Evolutionary conservation across 1,140 invertebrate genomes (phyloP), one percentile per base, ranked within the genome.

Genomic region (Solen grandis): DNA sequence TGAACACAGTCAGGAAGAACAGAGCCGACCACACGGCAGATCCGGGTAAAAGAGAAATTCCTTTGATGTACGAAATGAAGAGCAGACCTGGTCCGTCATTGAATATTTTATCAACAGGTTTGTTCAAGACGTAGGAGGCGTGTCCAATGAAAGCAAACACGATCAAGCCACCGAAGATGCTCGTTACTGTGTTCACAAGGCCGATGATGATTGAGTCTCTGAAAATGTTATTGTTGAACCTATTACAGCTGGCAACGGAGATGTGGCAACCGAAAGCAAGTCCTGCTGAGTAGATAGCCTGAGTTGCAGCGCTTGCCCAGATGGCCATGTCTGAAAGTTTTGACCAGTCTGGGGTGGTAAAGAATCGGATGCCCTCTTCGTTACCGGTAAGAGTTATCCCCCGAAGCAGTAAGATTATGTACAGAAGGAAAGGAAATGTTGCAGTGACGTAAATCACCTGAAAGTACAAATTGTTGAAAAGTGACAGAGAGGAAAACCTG

Each of bases 401-500:
- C 25, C 63, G 33, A 5, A 46, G n/a, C 81, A 97, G 95, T 41
- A 97, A 91, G 88, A 96, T 95, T 31, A 96, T 94, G 83, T 97
- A 90, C 54, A 97, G 96, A 19, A 97, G 94, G 88, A 97, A 97
- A 0, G 96, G 96, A 87, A 97, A 97, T 0, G 96, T 93, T 5
- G 96, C 96, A 16, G 96, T 97, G 82, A 97, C 96, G 87, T 97
- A 97, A 1, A 96, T 96, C 29, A 96, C 86, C 87, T 88, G n/a
- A n/a, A n/a, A n/a, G n/a, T n/a, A n/a, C n/a, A n/a, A n/a, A n/a
- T n/a, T n/a, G n/a, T n/a, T n/a, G n/a, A n/a, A n/a, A n/a, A n/a
- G n/a, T n/a, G n/a, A n/a, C n/a, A n/a, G n/a, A n/a, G n/a, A n/a
- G n/a, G n/a, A n/a, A n/a, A n/a, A n/a, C n/a, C n/a, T n/a, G n/a